A percentile compares a stretch with the other conserved stretches of the same genome.
Evolutionary conservation across 2,113 vertebrate species (phyloP).

Genomic region (Isichthys henryi): DNA sequence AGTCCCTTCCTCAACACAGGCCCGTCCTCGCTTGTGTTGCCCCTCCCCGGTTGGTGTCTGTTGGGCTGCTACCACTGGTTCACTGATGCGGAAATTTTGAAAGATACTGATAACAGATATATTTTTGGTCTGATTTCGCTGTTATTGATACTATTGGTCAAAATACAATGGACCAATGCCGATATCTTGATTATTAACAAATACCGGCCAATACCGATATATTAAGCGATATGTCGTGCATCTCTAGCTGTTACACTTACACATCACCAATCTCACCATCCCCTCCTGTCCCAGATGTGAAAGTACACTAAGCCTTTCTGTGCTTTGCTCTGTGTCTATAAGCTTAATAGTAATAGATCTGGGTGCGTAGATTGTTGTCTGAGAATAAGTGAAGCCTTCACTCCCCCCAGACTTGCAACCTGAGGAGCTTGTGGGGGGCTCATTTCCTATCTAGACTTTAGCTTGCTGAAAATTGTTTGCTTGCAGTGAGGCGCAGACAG

Average conservation of each 20-base stretch:
- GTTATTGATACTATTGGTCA: not conserved
- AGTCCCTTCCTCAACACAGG: constrained; percentile 20
- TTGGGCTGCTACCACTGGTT: not conserved
- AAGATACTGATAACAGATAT: not conserved
- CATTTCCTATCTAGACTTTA: constrained; percentile 36
- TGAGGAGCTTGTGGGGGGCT: not conserved
- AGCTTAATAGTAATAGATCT: not conserved
- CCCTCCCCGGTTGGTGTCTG: not conserved
- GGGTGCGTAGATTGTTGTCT: constrained; percentile 3
- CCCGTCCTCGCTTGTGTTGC: not conserved
- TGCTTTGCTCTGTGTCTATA: not conserved
- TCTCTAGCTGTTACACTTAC: not conserved
- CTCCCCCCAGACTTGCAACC: not conserved
- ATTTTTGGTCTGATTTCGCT: not conserved
- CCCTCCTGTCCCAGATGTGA: not conserved
- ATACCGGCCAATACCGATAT: not conserved
- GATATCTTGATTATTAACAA: not conserved
- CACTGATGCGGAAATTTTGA: not conserved
- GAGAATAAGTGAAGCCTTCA: not conserved
- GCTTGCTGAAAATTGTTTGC: constrained; percentile 33
- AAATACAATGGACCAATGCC: not conserved
- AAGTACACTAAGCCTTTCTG: not conserved
- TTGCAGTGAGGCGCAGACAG: constrained; percentile 4
- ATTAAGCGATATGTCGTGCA: not conserved
- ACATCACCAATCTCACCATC: not conserved